Conservation (phyloP, 2,113 vertebrate species). For the Clarias magur region DNA sequence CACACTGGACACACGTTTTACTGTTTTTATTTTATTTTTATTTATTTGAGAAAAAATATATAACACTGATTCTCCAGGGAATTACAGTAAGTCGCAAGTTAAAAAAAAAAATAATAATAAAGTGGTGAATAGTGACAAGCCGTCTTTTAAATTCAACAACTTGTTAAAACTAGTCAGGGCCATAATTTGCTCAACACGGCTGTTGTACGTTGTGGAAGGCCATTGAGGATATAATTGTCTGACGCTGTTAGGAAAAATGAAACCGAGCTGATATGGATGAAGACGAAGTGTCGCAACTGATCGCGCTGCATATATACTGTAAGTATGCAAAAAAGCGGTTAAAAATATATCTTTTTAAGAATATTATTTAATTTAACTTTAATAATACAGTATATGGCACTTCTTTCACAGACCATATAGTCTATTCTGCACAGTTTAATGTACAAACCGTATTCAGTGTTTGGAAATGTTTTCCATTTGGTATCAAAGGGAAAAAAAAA, state of each 20-base stretch:
- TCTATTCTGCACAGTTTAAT: slow-evolving; percentile 13
- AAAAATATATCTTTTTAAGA: background rate
- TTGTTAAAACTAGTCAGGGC: background rate
- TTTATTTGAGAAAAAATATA: no score
- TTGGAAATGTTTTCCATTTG: slow-evolving; percentile 13
- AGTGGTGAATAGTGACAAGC: no score
- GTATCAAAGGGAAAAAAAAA: background rate
- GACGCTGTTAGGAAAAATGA: background rate
- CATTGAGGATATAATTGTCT: background rate
- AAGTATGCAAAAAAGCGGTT: background rate
- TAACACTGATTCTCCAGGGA: no score
- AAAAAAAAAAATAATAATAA: no score
- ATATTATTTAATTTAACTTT: slow-evolving; percentile 40
- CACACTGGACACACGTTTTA: no score
- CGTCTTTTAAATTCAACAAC: no score
- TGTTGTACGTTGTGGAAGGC: background rate
- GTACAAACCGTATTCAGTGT: slow-evolving; percentile 26
- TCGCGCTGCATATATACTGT: background rate
- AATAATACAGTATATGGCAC: slow-evolving; percentile 29
- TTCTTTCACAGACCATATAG: slow-evolving; percentile 26
- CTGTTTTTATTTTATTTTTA: no score
- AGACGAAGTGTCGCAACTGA: background rate
- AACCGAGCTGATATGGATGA: background rate
- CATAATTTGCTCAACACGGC: background rate
- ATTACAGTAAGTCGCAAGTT: no score